Conservation (phyloP, 2,113 vertebrate genomes). For the Engystomops pustulosus region DNA sequence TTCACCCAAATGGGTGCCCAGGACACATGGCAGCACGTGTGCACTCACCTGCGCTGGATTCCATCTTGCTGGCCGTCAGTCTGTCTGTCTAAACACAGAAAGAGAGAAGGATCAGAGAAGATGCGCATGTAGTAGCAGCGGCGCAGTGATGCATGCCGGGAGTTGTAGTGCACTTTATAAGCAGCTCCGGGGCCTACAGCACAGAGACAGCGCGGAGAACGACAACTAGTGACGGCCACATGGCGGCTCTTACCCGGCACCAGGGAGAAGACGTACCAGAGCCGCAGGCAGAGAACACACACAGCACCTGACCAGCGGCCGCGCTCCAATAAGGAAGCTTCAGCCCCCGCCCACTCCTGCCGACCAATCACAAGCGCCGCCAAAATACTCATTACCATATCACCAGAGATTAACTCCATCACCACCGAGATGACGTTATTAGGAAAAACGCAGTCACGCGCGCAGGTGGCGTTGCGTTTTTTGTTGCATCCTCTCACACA, state of each 20-base stretch:
- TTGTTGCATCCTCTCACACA: too few relatives aligned
- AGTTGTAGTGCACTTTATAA: slow-evolving; percentile 63
- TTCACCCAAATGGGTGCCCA: too few relatives aligned
- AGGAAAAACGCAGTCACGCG: too few relatives aligned
- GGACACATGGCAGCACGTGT: not conserved
- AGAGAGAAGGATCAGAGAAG: too few relatives aligned
- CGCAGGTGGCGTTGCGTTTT: too few relatives aligned
- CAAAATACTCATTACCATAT: too few relatives aligned
- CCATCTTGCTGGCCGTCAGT: not conserved
- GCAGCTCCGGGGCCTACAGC: slow-evolving; percentile 66
- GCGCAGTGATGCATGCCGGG: not conserved
- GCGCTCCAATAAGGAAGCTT: not conserved
- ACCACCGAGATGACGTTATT: too few relatives aligned
- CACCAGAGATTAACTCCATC: too few relatives aligned
- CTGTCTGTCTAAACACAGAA: not conserved
- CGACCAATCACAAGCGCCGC: slow-evolving; percentile 4
- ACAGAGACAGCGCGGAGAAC: slow-evolving; percentile 11
- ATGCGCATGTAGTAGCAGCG: rapidly evolving
- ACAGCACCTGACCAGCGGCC: too few relatives aligned
- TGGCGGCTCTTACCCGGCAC: not conserved
- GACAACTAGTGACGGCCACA: not conserved
- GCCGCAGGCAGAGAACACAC: not conserved
- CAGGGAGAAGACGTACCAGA: not conserved
- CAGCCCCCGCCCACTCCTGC: not conserved
- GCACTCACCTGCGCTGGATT: slow-evolving; percentile 28